A percentile compares a stretch with the other conserved stretches of the same genome.
Conservation (phyloP, 2,113 vertebrate genomes). For the Taxidea taxus region DNA sequence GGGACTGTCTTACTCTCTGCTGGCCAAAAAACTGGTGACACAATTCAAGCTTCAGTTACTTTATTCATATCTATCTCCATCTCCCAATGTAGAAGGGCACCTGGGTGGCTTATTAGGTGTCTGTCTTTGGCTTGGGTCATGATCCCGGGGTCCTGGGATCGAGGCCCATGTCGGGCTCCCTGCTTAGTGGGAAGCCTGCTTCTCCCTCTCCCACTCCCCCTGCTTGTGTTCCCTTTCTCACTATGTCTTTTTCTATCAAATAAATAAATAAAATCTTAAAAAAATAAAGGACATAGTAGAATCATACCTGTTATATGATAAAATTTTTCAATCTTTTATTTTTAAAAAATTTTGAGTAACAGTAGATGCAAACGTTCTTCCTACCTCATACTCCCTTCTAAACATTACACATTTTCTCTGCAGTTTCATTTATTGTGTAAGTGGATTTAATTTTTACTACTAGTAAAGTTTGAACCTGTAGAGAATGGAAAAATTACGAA, state of each 20-base stretch:
- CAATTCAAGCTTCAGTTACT: background rate
- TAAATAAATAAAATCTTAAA: too few relatives aligned
- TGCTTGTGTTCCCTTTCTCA: too few relatives aligned
- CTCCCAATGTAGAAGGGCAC: background rate
- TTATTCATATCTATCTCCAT: background rate
- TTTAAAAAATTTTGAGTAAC: background rate
- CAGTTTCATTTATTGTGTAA: background rate
- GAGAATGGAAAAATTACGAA: background rate
- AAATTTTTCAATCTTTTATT: background rate
- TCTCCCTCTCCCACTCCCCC: too few relatives aligned
- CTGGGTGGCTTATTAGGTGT: too few relatives aligned
- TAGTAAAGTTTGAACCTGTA: background rate
- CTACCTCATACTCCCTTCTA: background rate
- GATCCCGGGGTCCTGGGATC: too few relatives aligned
- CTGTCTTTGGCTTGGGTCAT: too few relatives aligned
- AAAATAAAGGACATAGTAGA: background rate
- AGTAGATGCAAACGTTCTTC: background rate
- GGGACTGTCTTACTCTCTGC: background rate
- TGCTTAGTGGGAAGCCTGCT: too few relatives aligned
- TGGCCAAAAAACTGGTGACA: background rate
- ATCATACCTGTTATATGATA: background rate
- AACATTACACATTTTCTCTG: background rate
- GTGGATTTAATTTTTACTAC: background rate
- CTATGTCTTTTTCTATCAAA: too few relatives aligned
- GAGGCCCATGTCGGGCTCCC: too few relatives aligned